Percentiles rank a stretch among this genome's conserved stretches.
phyloP scores from a whole-genome alignment of 2,888 invertebrate species.

The Eupithecia subumbrata region DNA sequence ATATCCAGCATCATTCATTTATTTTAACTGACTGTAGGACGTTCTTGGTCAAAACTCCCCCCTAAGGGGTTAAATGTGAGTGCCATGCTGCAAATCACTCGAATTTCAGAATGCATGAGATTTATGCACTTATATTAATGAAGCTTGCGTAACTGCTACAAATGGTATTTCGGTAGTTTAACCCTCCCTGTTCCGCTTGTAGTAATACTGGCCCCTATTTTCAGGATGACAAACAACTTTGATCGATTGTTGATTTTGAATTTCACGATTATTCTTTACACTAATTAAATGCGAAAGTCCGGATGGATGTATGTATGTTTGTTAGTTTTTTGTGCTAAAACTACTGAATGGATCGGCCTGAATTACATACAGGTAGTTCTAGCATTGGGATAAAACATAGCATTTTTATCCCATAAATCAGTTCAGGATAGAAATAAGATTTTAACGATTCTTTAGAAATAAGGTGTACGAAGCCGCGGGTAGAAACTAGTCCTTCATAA shows the following conservation, averaged over 20 bases:
- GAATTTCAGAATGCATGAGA: neutral
- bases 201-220: neutral
- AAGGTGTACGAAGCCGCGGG: no score
- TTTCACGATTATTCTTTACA: no score
- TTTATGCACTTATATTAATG: slow-evolving; percentile 12
- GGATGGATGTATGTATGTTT: no score
- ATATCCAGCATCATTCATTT: neutral
- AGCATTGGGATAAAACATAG: no score
- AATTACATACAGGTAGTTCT: no score
- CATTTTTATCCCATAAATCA: no score
- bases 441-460: no score
- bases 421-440: no score
- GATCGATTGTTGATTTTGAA: neutral
- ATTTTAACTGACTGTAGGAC: neutral
- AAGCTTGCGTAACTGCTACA: slow-evolving; percentile 16
- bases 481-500: no score
- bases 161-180: slow-evolving; percentile 24
- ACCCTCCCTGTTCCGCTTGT: slow-evolving; percentile 1
- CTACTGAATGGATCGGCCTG: no score
- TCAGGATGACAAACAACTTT: neutral
- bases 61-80: neutral
- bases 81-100: neutral
- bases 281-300: no score
- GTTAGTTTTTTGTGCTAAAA: no score
- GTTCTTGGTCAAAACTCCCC: neutral